Conservation (phyloP, 1,140 invertebrate genomes). For the Drosophila repleta region DNA sequence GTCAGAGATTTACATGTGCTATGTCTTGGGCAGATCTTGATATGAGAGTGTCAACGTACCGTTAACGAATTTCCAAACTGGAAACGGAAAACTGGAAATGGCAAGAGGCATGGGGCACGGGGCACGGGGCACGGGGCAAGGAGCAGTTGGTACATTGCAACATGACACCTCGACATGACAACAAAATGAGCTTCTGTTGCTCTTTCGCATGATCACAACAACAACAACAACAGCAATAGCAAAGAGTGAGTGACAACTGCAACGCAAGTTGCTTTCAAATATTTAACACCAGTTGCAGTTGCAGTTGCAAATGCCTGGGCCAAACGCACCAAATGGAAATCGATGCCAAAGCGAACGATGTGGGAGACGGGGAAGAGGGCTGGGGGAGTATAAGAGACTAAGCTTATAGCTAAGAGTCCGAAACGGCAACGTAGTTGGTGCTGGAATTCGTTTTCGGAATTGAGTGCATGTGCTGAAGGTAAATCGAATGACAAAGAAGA, state of each 20-base stretch:
- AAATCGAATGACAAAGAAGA: too few relatives aligned
- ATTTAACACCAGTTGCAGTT: slow-evolving; percentile 63
- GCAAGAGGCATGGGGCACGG: slow-evolving; percentile 33
- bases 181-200: slow-evolving; percentile 81
- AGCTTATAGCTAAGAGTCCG: background rate
- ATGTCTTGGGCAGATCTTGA: slow-evolving; percentile 53
- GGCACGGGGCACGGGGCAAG: slow-evolving; percentile 29
- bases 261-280: slow-evolving; percentile 71
- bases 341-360: slow-evolving; percentile 60
- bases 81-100: slow-evolving; percentile 35
- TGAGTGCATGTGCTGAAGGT: too few relatives aligned
- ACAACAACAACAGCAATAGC: slow-evolving; percentile 21
- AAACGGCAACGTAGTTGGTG: background rate
- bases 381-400: background rate
- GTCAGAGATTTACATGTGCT: slow-evolving; percentile 52
- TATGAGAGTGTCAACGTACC: slow-evolving; percentile 77
- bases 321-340: slow-evolving; percentile 69
- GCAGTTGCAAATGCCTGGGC: slow-evolving; percentile 19
- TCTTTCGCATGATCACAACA: slow-evolving; percentile 56
- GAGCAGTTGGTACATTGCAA: slow-evolving; percentile 75
- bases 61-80: slow-evolving; percentile 66
- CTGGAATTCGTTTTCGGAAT: too few relatives aligned
- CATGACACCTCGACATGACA: slow-evolving; percentile 82
- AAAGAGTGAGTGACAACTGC: slow-evolving; percentile 71
- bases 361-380: background rate